A percentile compares a stretch with the other conserved stretches of the same genome.
phyloP scores from a whole-genome alignment of 1,140 invertebrate genomes.

The Trichonephila clavata region DNA sequence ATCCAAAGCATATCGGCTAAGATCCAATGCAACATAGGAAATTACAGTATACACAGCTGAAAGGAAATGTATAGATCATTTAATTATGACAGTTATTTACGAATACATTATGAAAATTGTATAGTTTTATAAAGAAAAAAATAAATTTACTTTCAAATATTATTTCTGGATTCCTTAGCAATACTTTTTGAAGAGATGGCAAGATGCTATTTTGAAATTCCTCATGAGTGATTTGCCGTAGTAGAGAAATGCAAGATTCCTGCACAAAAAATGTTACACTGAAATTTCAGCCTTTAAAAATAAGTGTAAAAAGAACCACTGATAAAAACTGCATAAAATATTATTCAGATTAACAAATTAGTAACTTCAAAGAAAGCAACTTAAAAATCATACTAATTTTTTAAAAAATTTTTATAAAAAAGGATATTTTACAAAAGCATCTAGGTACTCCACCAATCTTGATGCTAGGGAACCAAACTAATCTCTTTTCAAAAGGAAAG shows the following conservation, averaged over 20 bases:
- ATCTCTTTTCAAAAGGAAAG: too few species aligned
- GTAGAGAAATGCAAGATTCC: conserved; percentile 84
- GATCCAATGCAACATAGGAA: conserved; percentile 87
- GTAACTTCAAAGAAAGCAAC: too few species aligned
- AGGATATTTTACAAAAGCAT: too few species aligned
- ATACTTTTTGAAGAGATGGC: conserved; percentile 93
- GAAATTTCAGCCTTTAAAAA: not conserved
- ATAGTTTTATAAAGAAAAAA: conserved; percentile 6
- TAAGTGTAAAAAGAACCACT: not conserved
- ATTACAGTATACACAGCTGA: conserved; percentile 88
- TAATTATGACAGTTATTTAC: not conserved
- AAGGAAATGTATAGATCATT: conserved; percentile 16
- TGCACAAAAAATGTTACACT: not conserved
- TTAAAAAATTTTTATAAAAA: too few species aligned
- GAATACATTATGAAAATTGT: not conserved
- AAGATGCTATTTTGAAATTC: conserved; percentile 89
- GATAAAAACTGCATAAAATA: too few species aligned
- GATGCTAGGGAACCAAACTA: too few species aligned
- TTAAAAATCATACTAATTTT: too few species aligned
- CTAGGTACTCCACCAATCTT: too few species aligned
- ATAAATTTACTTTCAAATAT: conserved; percentile 85
- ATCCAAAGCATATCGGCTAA: conserved; percentile 89
- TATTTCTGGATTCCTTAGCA: conserved; percentile 96
- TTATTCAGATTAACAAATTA: too few species aligned
- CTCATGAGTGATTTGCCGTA: conserved; percentile 85